Percentiles rank a stretch among this genome's conserved stretches.
Evolutionary conservation across 2,888 invertebrate species (phyloP).

Genomic region (Andrena chrysosceles): DNA sequence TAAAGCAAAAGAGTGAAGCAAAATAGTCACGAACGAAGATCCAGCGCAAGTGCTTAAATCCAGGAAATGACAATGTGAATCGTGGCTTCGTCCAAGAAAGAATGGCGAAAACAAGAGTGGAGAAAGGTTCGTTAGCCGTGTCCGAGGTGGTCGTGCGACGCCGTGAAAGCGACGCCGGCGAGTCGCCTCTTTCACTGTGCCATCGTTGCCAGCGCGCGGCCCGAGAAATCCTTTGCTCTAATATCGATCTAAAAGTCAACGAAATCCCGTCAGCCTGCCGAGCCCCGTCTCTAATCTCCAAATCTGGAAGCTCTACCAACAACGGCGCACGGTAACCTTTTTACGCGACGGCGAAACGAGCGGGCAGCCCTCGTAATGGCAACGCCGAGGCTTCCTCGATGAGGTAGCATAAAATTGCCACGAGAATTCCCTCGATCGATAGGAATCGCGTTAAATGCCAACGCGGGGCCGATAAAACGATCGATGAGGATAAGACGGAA

Average conservation of each 20-base stretch:
- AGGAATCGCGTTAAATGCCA: neutral
- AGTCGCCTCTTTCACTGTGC: constrained; percentile 65
- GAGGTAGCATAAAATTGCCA: constrained; percentile 55
- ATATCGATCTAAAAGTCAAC: constrained; percentile 16
- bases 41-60: no score
- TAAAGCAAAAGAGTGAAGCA: no score
- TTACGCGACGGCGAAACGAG: neutral
- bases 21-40: no score
- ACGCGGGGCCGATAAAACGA: neutral
- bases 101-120: constrained; percentile 50
- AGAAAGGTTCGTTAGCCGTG: constrained; percentile 58
- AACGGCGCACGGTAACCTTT: neutral
- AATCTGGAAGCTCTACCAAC: neutral
- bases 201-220: constrained; percentile 60
- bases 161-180: constrained; percentile 70
- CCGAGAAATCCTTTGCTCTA: constrained; percentile 29
- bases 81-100: constrained; percentile 20
- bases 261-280: constrained; percentile 3
- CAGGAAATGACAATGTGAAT: neutral
- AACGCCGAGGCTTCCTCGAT: constrained; percentile 56
- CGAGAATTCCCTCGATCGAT: constrained; percentile 33
- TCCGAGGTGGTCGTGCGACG: constrained; percentile 53
- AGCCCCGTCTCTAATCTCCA: no score
- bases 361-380: constrained; percentile 28
- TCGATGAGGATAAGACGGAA: no score